phyloP scores from a whole-genome alignment of 2,888 invertebrate species.

The Meta bourneti region DNA sequence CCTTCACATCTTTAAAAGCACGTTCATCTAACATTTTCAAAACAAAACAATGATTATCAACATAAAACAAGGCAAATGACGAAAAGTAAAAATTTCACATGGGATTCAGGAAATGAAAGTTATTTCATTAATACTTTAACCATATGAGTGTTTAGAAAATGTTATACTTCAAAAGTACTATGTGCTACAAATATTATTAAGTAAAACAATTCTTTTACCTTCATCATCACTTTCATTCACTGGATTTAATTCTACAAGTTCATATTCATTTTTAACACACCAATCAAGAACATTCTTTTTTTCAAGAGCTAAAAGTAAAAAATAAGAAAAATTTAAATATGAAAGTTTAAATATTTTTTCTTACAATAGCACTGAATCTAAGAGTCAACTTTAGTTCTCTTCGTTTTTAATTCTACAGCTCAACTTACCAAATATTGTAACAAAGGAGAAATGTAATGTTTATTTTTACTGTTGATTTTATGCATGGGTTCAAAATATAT shows the following conservation, averaged over 20 bases:
- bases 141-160: background rate
- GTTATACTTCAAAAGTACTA: background rate
- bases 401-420: no score
- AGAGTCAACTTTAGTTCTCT: background rate
- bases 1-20: slow-evolving; percentile 84
- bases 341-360: background rate
- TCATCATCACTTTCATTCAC: slow-evolving; percentile 82
- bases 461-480: no score
- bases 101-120: background rate
- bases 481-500: no score
- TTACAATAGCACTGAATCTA: background rate
- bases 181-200: background rate
- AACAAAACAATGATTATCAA: slow-evolving; percentile 2
- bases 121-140: background rate
- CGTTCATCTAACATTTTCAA: slow-evolving; percentile 80
- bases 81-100: background rate
- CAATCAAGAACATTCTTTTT: slow-evolving; percentile 81
- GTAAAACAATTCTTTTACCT: slow-evolving; percentile 80
- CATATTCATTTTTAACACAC: slow-evolving; percentile 86
- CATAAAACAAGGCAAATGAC: background rate
- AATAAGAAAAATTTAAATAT: slow-evolving; percentile 3
- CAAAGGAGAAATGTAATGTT: no score
- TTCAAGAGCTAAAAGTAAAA: background rate
- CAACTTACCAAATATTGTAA: no score
- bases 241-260: slow-evolving; percentile 86